Base-by-base conservation (phyloP, 2,113 vertebrate genomes). In the Corvus cornix region DNA sequence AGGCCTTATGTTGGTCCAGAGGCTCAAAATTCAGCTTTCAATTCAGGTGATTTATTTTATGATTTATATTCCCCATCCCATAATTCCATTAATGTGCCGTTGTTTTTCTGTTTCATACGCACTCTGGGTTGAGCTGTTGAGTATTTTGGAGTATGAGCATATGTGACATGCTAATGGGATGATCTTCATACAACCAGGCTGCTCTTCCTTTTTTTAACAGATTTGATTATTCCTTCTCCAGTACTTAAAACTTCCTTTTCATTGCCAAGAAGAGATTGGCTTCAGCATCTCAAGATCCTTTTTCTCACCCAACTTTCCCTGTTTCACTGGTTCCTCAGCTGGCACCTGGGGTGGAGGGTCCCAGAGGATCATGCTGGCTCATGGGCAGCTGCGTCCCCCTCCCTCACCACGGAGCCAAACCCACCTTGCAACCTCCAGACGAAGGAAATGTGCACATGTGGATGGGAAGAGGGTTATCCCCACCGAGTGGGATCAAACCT, bases 341-440 rank as follows among this genome's bases (percentile, higher is more conserved):
- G 76, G 76, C 7, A 69, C 23, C 11, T 10, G 14, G 13, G 8
- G 7, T 20, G 55, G 24, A 39, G 13, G 23, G 24, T 56, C 59
- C 43, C 21, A 68, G 17, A 58, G 26, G 56, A 5, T 14, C 46
- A 13, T 0, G 0, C 1, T 58, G 31, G 46, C 20, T 37, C 37
- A 9, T 12, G 48, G 43, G 11, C 18, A 28, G 1, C 55, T 22
- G 21, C 31, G 59, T 53, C 63, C 43, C n/a, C 4, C 22, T 44
- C 21, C 24, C 28, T 49, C 37, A 15, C 7, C 5, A 0, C 1
- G 10, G 46, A 69, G 20, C 59, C 62, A 58, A 4, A 17, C 26
- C 58, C 63, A 46, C 33, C 27, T 8, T 19, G 9, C 23, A 33
- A 1, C 26, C 35, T 56, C 9, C 60, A 55, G 26, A 33, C 0